Base-by-base conservation (phyloP, 2,888 invertebrate species). In the Apamea anceps region DNA sequence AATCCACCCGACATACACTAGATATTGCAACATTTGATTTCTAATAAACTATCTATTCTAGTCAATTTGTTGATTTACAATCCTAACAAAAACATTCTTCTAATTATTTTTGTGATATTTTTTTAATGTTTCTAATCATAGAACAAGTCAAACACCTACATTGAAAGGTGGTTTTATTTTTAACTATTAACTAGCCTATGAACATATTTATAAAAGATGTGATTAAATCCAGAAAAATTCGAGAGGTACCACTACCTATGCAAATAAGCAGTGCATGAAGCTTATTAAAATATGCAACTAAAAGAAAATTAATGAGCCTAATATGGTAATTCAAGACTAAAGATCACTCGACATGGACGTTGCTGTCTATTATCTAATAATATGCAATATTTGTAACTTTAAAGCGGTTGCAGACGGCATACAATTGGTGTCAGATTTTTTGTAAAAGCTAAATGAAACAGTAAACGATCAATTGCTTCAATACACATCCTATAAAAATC, bases 11-110 rank as follows among this genome's bases (percentile, higher is more conserved):
- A 67, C 60, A 51, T 65, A 73, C 45, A 70, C 83, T 63, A 66
- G 48, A 72, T 54, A 80, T 70, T 51, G 63, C 67, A 79, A 68
- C 72, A 78, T n/a, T 74, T 62, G 13, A 67, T 81, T 63, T 63
- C 45, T 71, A 75, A 1, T 72, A 70, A n/a, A 48, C 57, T 71
- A 81, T 32, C 42, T 71, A 80, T 42, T 71, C 72, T 62, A 76
- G 28, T 75, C 2, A 45, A 54, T 45, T 60, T 60, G 7, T 80
- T 25, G 45, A 62, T 45, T 67, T 60, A 45, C 25, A 82, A 82
- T 62, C 51, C 51, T 51, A n/a, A 67, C 12, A 8, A 21, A 63
- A 37, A 25, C 18, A 48, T 57, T 81, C 13, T 37, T 51, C 62
- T 25, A 66, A 25, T 32, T 54, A 25, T 32, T 54, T 45, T 67